Base-by-base conservation (phyloP, 2,797 vertebrate genomes). In the Leuciscus waleckii region DNA sequence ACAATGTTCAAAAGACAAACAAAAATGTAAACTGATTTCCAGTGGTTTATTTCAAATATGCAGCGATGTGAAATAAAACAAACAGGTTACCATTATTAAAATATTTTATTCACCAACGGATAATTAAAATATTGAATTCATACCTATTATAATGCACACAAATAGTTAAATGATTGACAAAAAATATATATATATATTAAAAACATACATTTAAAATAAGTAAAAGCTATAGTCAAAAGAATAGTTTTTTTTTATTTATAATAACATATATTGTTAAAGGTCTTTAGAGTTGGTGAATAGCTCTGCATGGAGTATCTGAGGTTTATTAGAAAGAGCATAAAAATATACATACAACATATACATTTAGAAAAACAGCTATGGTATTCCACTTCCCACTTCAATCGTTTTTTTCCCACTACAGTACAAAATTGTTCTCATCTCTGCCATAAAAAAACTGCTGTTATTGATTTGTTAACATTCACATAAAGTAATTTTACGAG, bases 391-490 rank as follows among this genome's bases (percentile, higher is more conserved):
- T n/a, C 23, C 39, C 39, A 43, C 19, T 32, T 7, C 17, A 32
- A 82, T 8, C 4, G 29, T 32, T 23, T 74, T 73, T 32, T 19
- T 1, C 14, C 23, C 13, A 8, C 5, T 63, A 63, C 54, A 63
- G 37, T 73, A 74, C 8, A 26, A 56, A 41, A n/a, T 63, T 29
- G 37, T 68, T 67, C 63, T 82, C 10, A 58, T 26, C 13, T 49
- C 39, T n/a, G 39, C 39, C 17, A 63, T 19, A 46, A 63, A 63
- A 58, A 41, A 37, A 4, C 19, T 35, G n/a, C 80, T 21, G 37
- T 56, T 73, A 79, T 67, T 49, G 51, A 82, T 83, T 49, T 65
- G 56, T 75, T 83, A 83, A 83, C 70, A 74, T 67, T 76, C 17
- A 2, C 71, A 54, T 83, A 3, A 81, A 51, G 82, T 83, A 46